These are phyloP conservation scores for Ibycter americanus DNA, from an alignment of 2,797 vertebrate genomes.

Conservation along the genomic window DNA sequence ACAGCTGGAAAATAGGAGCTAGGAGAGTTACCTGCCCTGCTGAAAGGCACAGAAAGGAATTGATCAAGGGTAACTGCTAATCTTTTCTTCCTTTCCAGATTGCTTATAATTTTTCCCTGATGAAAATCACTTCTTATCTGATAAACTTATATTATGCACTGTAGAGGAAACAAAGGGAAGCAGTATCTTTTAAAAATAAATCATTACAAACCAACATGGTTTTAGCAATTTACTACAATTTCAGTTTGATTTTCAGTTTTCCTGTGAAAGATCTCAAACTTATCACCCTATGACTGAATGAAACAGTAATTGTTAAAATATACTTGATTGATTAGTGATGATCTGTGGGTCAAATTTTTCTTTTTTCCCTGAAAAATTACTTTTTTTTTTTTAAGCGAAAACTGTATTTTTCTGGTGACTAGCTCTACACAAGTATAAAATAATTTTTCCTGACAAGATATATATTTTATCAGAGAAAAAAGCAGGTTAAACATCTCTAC, in stretches of 20 bases:
- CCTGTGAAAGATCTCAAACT: not conserved
- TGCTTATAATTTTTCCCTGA: slow-evolving; percentile 37
- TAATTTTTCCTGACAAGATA: not conserved
- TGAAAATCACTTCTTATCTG: slow-evolving; percentile 20
- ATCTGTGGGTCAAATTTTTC: not conserved
- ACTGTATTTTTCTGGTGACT: not conserved
- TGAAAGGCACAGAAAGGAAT: not conserved
- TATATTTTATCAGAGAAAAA: not conserved
- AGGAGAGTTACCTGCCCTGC: not conserved
- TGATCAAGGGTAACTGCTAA: not conserved
- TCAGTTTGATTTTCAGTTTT: slow-evolving; percentile 45
- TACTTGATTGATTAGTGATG: not conserved
- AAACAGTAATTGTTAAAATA: not conserved
- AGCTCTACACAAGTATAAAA: not conserved
- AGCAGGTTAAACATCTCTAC: not conserved
- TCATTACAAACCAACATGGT: not conserved
- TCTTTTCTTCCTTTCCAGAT: slow-evolving; percentile 1
- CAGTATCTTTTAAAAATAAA: slow-evolving; percentile 14
- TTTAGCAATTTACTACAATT: slow-evolving; percentile 29
- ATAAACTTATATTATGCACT: not conserved
- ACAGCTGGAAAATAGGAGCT: slow-evolving; percentile 42
- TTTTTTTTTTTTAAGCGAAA: not conserved
- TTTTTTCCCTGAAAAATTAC: not conserved
- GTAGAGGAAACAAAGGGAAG: not conserved
- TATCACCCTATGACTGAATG: not conserved